Percentiles rank a stretch among this genome's conserved stretches.
phyloP scores from a whole-genome alignment of 1,140 invertebrate genomes.

The Papilio machaon region DNA sequence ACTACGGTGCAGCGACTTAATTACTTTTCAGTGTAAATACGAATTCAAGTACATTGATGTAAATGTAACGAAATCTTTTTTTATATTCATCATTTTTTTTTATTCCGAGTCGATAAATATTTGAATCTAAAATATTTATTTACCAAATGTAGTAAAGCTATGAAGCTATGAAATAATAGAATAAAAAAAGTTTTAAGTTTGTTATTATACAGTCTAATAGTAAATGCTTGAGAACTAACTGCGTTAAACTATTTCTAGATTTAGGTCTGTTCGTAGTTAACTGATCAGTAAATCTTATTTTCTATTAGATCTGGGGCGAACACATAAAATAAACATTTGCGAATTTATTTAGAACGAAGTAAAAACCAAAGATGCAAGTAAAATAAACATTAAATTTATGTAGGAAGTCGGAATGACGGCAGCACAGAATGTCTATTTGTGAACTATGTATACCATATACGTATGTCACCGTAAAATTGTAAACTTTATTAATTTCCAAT shows the following conservation, averaged over 20 bases:
- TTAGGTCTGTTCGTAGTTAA: slow-evolving; percentile 7
- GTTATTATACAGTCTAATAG: background rate
- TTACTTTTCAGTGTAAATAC: too few relatives aligned
- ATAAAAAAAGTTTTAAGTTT: too few relatives aligned
- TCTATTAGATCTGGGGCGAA: slow-evolving; percentile 22
- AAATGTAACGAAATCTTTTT: too few relatives aligned
- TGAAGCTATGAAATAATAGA: too few relatives aligned
- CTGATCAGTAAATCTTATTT: slow-evolving; percentile 33
- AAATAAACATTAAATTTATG: slow-evolving; percentile 18
- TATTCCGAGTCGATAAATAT: too few relatives aligned
- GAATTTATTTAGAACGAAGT: slow-evolving; percentile 31
- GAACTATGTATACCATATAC: background rate
- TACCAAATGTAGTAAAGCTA: too few relatives aligned
- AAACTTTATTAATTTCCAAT: background rate
- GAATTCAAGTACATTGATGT: too few relatives aligned
- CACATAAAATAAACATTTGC: slow-evolving; percentile 16
- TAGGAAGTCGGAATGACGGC: slow-evolving; percentile 4
- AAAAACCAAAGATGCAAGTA: slow-evolving; percentile 8
- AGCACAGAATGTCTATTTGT: background rate
- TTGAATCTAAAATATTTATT: too few relatives aligned
- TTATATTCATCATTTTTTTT: too few relatives aligned
- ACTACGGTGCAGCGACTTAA: too few relatives aligned
- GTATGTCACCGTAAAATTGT: background rate
- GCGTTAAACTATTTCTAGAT: slow-evolving; percentile 21
- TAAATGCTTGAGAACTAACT: background rate